Conservation (phyloP, 2,888 invertebrate genomes). For the Erynnis tages region DNA sequence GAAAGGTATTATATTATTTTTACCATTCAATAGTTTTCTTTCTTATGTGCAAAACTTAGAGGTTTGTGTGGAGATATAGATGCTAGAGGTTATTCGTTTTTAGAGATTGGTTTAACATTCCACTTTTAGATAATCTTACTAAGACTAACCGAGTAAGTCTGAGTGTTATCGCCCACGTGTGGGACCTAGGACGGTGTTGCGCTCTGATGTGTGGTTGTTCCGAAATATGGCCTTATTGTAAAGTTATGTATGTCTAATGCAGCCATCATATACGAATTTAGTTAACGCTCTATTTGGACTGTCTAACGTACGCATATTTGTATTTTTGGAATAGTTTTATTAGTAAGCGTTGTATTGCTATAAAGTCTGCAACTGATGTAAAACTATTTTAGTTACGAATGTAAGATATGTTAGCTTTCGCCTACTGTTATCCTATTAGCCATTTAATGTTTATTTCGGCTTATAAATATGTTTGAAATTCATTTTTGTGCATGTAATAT, state of each 20-base stretch:
- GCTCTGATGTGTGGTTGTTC: constrained; percentile 11
- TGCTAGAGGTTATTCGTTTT: constrained; percentile 25
- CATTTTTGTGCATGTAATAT: background rate
- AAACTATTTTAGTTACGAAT: background rate
- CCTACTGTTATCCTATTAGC: constrained; percentile 1
- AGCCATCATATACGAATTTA: constrained; percentile 10
- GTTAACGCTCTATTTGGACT: background rate
- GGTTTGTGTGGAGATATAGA: constrained; percentile 23
- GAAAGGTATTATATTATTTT: too few species aligned
- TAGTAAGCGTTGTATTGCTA: constrained; percentile 10
- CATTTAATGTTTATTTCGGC: background rate
- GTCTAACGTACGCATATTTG: constrained; percentile 16
- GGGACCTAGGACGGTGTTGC: constrained; percentile 8
- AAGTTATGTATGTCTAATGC: background rate
- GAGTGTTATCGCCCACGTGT: constrained; percentile 34
- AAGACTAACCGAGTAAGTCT: constrained; percentile 36
- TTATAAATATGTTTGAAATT: background rate
- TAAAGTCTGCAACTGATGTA: constrained; percentile 9
- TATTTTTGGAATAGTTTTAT: constrained; percentile 24
- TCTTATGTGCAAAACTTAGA: constrained; percentile 7
- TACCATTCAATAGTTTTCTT: background rate
- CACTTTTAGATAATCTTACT: constrained; percentile 41
- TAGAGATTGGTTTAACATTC: constrained; percentile 56
- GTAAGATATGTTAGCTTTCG: constrained; percentile 10
- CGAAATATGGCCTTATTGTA: constrained; percentile 22